Base-by-base conservation (phyloP, 2,888 invertebrate species). In the Sclerodermus sp. region DNA sequence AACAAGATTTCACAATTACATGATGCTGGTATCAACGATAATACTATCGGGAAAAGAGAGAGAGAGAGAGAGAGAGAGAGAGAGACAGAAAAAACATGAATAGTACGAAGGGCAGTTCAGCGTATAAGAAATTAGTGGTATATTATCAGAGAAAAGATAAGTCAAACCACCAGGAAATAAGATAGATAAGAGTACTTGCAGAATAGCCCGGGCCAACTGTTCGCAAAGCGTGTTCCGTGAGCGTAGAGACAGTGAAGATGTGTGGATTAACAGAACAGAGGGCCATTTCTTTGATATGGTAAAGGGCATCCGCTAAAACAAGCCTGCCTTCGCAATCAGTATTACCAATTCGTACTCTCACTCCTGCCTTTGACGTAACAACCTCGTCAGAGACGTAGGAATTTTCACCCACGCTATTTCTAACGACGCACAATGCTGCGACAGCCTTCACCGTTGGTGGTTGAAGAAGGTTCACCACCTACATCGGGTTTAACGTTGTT, bases 281-380 rank as follows among this genome's bases (percentile, higher is more conserved):
- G 4, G 92, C 93, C 71, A 86, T 80, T 74, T 87, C 87, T 73
- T 84, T 87, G 78, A 87, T 81, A 82, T 86, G 85, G 70, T 88
- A 90, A 29, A 96, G 83, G 18, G 91, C 86, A 81, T 96, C 95
- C 34, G 89, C 89, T 93, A 96, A 93, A 39, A 90, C 89, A 89
- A 95, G 89, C 49, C 96, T 84, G 1, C 96, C 96, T 80, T 97
- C 96, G 43, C 96, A 95, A 81, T 97, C 96, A 2, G 96, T 96
- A 80, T 97, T 96, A 47, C 91, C 91, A 42, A 97, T 84, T 50
- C 96, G 85, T 45, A 96, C 87, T 52, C 92, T 82, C n/a, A 84
- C 84, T 3, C 94, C 93, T 57, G 91, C 88, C 48, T 95, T 84
- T 5, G 91, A 85, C 6, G 87, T 87, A 58, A 96, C 85, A 52